Evolutionary conservation across 2,888 invertebrate species (phyloP).

Genomic region (Polyommatus iphigenia): DNA sequence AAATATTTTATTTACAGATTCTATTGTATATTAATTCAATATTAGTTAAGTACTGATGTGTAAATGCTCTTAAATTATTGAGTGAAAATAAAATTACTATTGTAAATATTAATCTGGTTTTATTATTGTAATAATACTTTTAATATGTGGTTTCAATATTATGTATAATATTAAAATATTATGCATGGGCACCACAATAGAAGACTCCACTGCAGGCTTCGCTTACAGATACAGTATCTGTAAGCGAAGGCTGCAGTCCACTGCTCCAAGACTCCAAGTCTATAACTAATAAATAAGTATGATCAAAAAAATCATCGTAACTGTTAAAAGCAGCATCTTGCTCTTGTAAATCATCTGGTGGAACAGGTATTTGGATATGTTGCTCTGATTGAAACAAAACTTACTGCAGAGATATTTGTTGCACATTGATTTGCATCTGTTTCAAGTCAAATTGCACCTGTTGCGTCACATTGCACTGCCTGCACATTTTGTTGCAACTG

Average conservation of each 20-base stretch:
- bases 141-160: not conserved
- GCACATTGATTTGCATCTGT: not conserved
- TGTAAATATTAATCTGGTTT: slow-evolving; percentile 16
- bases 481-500: not conserved
- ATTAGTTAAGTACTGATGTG: not conserved
- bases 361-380: not conserved
- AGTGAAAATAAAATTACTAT: slow-evolving; percentile 23
- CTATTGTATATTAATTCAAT: slow-evolving; percentile 11
- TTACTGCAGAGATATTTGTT: not conserved
- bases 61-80: slow-evolving; percentile 31
- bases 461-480: not conserved
- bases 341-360: not conserved
- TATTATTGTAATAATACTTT: slow-evolving; percentile 2
- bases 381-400: not conserved
- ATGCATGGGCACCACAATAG: no score
- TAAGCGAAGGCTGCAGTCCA: no score
- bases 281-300: no score
- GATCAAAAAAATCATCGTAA: not conserved
- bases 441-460: not conserved
- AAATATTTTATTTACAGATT: slow-evolving; percentile 20
- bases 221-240: not conserved
- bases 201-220: not conserved
- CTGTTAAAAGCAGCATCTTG: not conserved
- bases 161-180: no score
- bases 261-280: no score